Base-by-base conservation (phyloP, 2,113 vertebrate genomes). In the Microcebus jonahi region DNA sequence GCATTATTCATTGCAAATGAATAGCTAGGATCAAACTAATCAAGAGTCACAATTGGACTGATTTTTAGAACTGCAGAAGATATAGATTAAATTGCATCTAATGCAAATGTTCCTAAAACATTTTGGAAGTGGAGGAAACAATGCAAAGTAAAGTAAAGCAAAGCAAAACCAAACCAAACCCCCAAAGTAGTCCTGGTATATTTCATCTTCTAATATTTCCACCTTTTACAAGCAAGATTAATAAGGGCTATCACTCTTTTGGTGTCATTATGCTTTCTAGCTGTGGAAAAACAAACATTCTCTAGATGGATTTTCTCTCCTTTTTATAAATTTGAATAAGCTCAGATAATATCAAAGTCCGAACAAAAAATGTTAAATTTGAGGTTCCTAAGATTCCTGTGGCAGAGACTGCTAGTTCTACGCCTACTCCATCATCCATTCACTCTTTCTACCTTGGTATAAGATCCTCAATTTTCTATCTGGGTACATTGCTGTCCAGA, bases 191-290 rank as follows among this genome's bases (percentile, higher is more conserved):
- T 89, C 55, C 77, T 89, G 34, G 10, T 90, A 61, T 76, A 77
- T 91, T 94, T 95, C 39, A 96, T 93, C 34, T 92, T 95, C 39
- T 91, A 97, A 80, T 96, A 91, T 73, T 91, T 96, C 21, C 8
- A 65, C 80, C 50, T 95, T 61, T 92, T 70, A 77, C 53, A 95
- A 95, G 79, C 53, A 95, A 91, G 70, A 48, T 89, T 25, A 81
- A 84, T 63, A 80, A 83, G 36, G 39, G n/a, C 4, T 50, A 84
- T 90, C 83, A 80, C 70, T 90, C 45, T 94, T 79, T 92, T 84
- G 57, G 17, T 39, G 50, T 21, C 39, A 85, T 75, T 4, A 7
- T 90, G 48, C 68, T 97, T 97, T 83, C 45, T 25, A 83, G 63
- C 50, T 82, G 27, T 7, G 73, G 67, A 45, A 90, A 63, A 80